Evolutionary conservation across 2,797 vertebrate species (phyloP), one percentile per base, ranked within the genome.

Genomic region (Lophius americanus): DNA sequence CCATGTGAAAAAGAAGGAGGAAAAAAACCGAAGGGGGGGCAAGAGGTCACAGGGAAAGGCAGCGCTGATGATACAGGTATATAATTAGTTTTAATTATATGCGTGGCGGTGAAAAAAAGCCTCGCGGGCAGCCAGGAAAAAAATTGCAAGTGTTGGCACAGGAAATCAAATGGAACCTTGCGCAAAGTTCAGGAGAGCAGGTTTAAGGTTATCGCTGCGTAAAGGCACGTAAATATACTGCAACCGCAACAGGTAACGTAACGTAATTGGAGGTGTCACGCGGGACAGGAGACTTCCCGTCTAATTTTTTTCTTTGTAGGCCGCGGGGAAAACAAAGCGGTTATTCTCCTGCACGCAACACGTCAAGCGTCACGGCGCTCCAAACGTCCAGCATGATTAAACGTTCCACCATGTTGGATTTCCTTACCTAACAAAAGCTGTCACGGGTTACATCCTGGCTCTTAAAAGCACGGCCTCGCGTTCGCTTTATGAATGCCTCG

Each of bases 31-130:
- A 23, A 82, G 84, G 54, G 46, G 46, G 57, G 13, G 47, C 4
- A 32, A 75, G 68, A 64, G 78, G 69, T 73, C 59, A 54, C 58
- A 62, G 53, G 38, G 64, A 82, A 76, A 54, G 65, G 61, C 67
- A 68, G 47, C 61, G 61, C 60, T 68, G 74, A 73, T 68, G 68
- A 82, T 57, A 72, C 63, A 53, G 60, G 53, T 50, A 52, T 60
- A 47, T 74, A 82, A 86, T 81, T 39, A 6, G 4, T 64, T 51
- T 79, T 88, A 86, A 89, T 85, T 84, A 84, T 70, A 81, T 53
- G 63, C 83, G 51, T 63, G 42, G 60, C 35, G 23, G 51, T 13
- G 52, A 58, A 66, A 64, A 49, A 73, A 42, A 69, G 41, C 65
- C 72, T 78, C 10, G 33, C 3, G 3, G 74, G 52, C 62, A 52